Evolutionary conservation across 2,797 vertebrate genomes (phyloP).

Genomic region (Synaphobranchus kaupii): DNA sequence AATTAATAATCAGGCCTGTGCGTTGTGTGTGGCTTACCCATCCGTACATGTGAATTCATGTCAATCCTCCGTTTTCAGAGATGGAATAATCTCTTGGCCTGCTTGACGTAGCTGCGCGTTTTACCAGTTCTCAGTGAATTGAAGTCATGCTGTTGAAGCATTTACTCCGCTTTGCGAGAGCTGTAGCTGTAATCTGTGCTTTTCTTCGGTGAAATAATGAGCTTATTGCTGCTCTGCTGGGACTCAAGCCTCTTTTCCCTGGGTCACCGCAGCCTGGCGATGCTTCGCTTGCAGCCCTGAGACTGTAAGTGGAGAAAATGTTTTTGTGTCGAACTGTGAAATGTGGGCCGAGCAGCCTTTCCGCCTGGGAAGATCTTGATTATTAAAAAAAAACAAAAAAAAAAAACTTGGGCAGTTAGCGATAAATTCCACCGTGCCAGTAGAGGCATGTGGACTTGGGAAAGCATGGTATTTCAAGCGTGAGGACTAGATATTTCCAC

Average conservation of each 20-base stretch:
- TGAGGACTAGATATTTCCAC: background rate
- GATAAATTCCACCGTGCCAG: conserved; percentile 29
- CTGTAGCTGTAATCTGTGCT: background rate
- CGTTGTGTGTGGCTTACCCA: background rate
- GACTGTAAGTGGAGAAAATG: background rate
- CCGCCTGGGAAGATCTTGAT: conserved; percentile 30
- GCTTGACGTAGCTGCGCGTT: background rate
- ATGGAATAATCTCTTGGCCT: background rate
- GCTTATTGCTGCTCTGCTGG: background rate
- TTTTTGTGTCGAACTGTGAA: conserved; percentile 34
- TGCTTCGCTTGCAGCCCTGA: background rate
- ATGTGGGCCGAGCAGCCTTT: conserved; percentile 18
- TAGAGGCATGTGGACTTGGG: conserved; percentile 23
- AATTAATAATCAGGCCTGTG: background rate
- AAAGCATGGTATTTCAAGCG: conserved; percentile 1
- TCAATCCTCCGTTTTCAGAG: background rate
- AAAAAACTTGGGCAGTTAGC: background rate
- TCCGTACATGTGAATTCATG: background rate
- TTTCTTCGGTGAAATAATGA: conserved; percentile 6
- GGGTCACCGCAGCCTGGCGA: background rate
- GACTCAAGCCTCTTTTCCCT: background rate
- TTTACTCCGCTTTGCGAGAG: background rate
- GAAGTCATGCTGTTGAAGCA: background rate
- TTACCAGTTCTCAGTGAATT: background rate
- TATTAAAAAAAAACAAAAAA: conserved; percentile 33